Base-by-base conservation (phyloP, 2,797 vertebrate species). In the Argya squamiceps region DNA sequence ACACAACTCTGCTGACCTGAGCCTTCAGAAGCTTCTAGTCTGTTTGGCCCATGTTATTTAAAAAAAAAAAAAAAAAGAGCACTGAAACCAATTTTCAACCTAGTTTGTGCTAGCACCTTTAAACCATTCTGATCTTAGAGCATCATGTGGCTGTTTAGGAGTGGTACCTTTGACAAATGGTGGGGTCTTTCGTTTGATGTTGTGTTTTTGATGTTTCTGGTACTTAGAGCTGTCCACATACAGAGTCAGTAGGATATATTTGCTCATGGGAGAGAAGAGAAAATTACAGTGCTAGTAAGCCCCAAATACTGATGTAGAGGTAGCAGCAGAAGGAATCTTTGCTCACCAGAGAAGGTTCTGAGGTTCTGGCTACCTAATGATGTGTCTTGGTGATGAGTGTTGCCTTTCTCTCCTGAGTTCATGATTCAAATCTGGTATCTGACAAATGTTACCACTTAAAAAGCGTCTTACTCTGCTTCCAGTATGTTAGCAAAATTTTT, bases 41-140 rank as follows among this genome's bases (percentile, higher is more conserved):
- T 74, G 39, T 65, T 87, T 68, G 37, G 13, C 41, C 15, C 5
- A 5, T 36, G 19, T 62, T 69, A 34, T 15, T 55, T 4, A n/a
- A 34, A 39, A 37, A 29, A 39, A 27, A 32, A 34, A 29, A 17
- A 22, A 6, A 19, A 4, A 15, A 18, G 1, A 1, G 3, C 4
- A 22, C 37, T 56, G 18, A 43, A 59, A 30, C 32, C 46, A 44
- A 11, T 82, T 82, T 70, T 52, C 56, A 70, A 5, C 39, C 18
- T 44, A 59, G 36, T 36, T 82, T 85, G 37, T 43, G 16, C n/a
- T 50, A 83, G 43, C 23, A 67, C 15, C 21, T 91, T 83, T 80
- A 91, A 82, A 64, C 13, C 15, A 7, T 62, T 81, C 17, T 75
- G 62, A 29, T 75, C 60, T 62, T 73, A 39, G 24, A 27, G 16